Base-by-base conservation (phyloP, 1,140 invertebrate species). In the Drosophila equinoxialis region DNA sequence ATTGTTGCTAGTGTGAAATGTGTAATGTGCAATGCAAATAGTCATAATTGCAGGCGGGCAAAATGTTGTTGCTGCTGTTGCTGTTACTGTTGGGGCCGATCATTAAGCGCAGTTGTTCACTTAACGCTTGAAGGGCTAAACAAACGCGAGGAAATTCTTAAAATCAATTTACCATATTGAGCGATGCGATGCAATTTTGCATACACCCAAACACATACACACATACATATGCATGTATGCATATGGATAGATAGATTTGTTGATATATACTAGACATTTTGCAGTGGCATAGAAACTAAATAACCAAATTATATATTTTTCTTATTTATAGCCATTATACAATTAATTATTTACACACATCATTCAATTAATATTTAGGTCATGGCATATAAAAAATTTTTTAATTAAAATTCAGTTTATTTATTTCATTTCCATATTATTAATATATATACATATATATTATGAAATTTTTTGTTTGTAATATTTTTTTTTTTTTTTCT, bases 41-140 rank as follows among this genome's bases (percentile, higher is more conserved):
- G 83, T 87, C 83, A 87, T 87, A 87, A 79, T 87, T 87, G 77
- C 83, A 68, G 81, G 74, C 81, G 65, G 65, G 57, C 64, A 80
- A 61, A 42, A 51, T 48, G 14, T 51, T 51, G 45, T 23, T 51
- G 67, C 13, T 77, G 59, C 23, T 66, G 55, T 7, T 70, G 69
- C 1, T 65, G 67, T 11, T 69, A 42, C 39, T 69, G 59, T 26
- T 66, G 57, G 62, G 55, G 74, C 55, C 65, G 83, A 86, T 87
- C 82, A 86, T 86, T 86, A 86, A 86, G 79, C 79, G 72, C 79
- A 76, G 82, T 86, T 86, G 83, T 86, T 86, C 83, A 86, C 83
- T 86, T 86, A 86, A 86, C 83, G 83, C 83, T 79, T 79, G 69
- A 86, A 78, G 79, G 83, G 76, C 79, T 74, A 82, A 85, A 87